Evolutionary conservation across 2,113 vertebrate genomes (phyloP), one percentile per base, ranked within the genome.

Genomic region (Calyptommatus sinebrachiatus): DNA sequence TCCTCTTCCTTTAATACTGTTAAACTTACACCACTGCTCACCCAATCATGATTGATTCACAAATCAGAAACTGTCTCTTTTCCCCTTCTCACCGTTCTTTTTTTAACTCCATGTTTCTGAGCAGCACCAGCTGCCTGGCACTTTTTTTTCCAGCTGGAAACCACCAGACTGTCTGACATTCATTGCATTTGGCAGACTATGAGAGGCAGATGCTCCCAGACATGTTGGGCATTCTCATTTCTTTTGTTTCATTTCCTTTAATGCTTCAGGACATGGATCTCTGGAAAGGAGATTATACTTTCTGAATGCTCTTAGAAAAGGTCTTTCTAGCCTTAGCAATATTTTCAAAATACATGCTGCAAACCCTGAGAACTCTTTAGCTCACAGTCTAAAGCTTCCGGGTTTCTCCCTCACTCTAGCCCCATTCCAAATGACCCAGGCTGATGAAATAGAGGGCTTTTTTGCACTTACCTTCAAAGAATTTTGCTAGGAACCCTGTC

Each of bases 1-100:
- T 88, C 0, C 31, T 16, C 61, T 63, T 41, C 26, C 31, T 81
- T 89, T 74, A 86, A 85, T 85, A 72, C 20, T 14, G 5, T 65
- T 75, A 45, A 57, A 29, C n/a, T 80, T 83, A 50, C 50, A 71
- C 41, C 20, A 7, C 12, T 76, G 29, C 10, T 83, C 46, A 77
- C 72, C 84, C 29, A 46, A 83, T 81, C 61, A 83, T 81, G 53
- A 35, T 83, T 7, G 82, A n/a, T 6, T 78, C 79, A 89, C 76
- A 82, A 78, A 84, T 60, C 6, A 81, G 80, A 24, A 7, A 18
- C 53, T 57, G 66, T 69, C 5, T 79, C 81, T 31, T 5, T 73
- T 8, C 21, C 18, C 16, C 41, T 46, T 53, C 21, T 57, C 8
- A 73, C 0, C 29, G 28, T 65, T 79, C 5, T 28, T 69, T 28